A percentile compares a stretch with the other conserved stretches of the same genome.
phyloP scores from a whole-genome alignment of 2,888 invertebrate species.

The Metellina segmentata region DNA sequence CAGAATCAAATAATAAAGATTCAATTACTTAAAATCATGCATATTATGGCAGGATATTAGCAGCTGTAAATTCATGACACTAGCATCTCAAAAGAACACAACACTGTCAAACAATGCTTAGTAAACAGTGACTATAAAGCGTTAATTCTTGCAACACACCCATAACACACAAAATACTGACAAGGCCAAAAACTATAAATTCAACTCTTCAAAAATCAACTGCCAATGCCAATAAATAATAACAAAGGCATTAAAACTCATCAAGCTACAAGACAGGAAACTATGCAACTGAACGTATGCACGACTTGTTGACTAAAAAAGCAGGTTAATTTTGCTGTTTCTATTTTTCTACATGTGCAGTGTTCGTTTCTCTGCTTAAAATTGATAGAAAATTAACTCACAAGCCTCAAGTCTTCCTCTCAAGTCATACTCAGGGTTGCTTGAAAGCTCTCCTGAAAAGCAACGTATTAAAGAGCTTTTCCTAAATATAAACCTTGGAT shows the following conservation, averaged over 20 bases:
- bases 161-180: constrained; percentile 52
- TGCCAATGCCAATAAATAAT: constrained; percentile 46
- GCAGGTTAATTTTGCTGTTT: constrained; percentile 69
- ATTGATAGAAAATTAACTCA: constrained; percentile 75
- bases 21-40: constrained; percentile 16
- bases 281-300: constrained; percentile 74
- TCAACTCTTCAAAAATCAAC: constrained; percentile 48
- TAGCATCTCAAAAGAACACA: constrained; percentile 64
- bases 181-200: constrained; percentile 33
- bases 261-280: constrained; percentile 72
- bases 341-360: constrained; percentile 75
- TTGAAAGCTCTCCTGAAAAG: constrained; percentile 75
- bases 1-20: no score
- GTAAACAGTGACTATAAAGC: constrained; percentile 62
- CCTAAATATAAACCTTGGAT: constrained; percentile 46
- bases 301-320: constrained; percentile 65
- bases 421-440: constrained; percentile 62
- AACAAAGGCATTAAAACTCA: constrained; percentile 36
- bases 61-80: constrained; percentile 66
- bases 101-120: constrained; percentile 58
- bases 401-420: constrained; percentile 70
- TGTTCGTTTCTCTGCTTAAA: constrained; percentile 59
- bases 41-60: constrained; percentile 45
- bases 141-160: constrained; percentile 66
- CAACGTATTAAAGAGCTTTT: constrained; percentile 72